Evolutionary conservation across 2,797 vertebrate species (phyloP), one percentile per base, ranked within the genome.

Genomic region (Petrocephalus sullivani): DNA sequence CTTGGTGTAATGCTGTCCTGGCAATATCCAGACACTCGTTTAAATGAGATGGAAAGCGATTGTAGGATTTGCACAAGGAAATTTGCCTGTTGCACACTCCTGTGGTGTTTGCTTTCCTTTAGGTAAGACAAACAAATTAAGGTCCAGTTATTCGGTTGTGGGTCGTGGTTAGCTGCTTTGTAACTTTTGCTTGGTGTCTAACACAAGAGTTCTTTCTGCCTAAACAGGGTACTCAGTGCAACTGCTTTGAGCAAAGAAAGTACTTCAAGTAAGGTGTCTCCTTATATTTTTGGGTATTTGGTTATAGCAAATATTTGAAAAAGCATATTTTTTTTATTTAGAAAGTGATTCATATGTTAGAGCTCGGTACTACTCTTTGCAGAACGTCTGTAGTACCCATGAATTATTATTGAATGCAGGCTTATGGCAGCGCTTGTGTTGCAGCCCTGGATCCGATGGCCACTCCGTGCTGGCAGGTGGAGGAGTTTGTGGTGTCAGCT

Each of bases 381-480:
- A 9, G 33, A 78, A 78, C 75, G 46, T 46, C 16, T 81, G 1
- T 49, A n/a, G n/a, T 46, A n/a, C 6, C 16, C 75, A 49, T 81
- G 19, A 49, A 81, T 81, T 49, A 49, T 81, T 46, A 81, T 9
- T n/a, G 16, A 78, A 10, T 49, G 57, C 16, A 28, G 9, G 9
- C 9, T n/a, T 14, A 85, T 5, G 6, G 41, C 51, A 14, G 14
- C 16, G 37, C 21, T 53, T 75, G 58, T 41, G 14, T 87, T 91
- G 12, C 53, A 95, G 95, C 88, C 61, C 90, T 87, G 67, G 49
- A 89, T 23, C 81, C 4, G 1, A 12, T 84, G 71, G 61, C 81
- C 87, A 87, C 92, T 0, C 94, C 91, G 0, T 96, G 96, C 91
- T 96, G 96, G 96, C 89, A 88, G 78, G 90, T 90, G 14, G 96